Conservation (phyloP, 2,113 vertebrate genomes). For the Sciurus niger region DNA sequence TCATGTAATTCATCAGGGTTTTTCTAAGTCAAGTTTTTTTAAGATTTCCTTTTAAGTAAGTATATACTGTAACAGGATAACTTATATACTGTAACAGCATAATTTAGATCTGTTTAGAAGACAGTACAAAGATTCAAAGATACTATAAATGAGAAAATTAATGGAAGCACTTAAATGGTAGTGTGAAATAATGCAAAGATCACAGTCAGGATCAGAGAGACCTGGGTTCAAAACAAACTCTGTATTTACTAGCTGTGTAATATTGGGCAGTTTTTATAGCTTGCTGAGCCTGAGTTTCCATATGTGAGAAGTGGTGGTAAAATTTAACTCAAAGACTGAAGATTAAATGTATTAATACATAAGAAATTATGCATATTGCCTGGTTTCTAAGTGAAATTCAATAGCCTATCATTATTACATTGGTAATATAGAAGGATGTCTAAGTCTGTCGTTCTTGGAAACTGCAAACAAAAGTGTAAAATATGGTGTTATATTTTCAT, state of each 20-base stretch:
- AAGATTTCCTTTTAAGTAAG: constrained; percentile 12
- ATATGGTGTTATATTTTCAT: background rate
- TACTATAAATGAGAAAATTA: background rate
- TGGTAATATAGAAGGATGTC: background rate
- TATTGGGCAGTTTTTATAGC: background rate
- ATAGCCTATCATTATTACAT: background rate
- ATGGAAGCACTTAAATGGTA: background rate
- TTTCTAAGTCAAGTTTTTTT: background rate
- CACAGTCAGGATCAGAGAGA: background rate
- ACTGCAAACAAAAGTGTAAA: background rate
- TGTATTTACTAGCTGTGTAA: background rate
- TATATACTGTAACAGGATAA: background rate
- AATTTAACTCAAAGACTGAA: background rate
- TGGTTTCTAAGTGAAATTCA: background rate
- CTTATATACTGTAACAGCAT: background rate
- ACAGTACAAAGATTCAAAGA: background rate
- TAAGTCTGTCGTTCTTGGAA: background rate
- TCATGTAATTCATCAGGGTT: background rate
- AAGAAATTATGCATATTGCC: background rate
- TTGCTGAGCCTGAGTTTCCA: background rate
- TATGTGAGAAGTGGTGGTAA: background rate
- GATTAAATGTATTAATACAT: background rate
- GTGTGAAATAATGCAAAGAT: background rate
- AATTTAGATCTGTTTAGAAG: background rate
- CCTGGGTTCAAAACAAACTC: background rate